Conservation (phyloP, 2,113 vertebrate species). For the Geothlypis trichas region DNA sequence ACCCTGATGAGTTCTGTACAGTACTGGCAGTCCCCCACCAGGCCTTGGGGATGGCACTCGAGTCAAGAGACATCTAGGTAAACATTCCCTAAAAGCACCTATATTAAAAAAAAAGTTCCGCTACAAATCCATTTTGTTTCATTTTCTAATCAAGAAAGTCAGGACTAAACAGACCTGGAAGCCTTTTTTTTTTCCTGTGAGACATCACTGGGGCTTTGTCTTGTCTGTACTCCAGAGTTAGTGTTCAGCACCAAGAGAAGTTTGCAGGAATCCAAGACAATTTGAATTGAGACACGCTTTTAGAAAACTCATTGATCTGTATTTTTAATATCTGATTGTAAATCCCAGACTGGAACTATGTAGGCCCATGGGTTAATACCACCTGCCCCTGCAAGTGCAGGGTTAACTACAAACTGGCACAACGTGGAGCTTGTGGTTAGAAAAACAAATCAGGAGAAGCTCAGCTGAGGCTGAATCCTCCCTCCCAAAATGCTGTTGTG, state of each 20-base stretch:
- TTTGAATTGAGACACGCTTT: not conserved
- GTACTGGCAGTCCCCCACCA: not conserved
- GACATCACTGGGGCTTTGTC: not conserved
- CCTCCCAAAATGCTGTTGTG: not conserved
- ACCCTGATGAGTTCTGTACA: not conserved
- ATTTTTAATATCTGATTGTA: not conserved
- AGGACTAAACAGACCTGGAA: not conserved
- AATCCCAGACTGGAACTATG: not conserved
- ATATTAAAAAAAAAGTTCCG: not conserved
- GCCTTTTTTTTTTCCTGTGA: conserved; percentile 25
- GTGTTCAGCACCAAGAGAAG: conserved; percentile 24
- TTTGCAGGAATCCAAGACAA: not conserved
- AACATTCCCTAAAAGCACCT: conserved; percentile 57
- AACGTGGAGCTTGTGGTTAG: not conserved
- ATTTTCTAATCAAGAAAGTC: conserved; percentile 22
- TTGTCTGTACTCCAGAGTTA: not conserved
- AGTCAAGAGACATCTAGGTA: not conserved
- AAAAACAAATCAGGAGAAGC: not conserved
- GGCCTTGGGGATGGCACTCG: conserved; percentile 20
- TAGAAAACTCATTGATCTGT: not conserved
- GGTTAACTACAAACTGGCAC: not conserved
- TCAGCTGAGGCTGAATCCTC: not conserved
- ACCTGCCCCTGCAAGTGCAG: not conserved
- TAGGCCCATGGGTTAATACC: not conserved
- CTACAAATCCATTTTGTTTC: conserved; percentile 31